Conservation (phyloP, 2,797 vertebrate species). For the Thamnophis elegans region DNA sequence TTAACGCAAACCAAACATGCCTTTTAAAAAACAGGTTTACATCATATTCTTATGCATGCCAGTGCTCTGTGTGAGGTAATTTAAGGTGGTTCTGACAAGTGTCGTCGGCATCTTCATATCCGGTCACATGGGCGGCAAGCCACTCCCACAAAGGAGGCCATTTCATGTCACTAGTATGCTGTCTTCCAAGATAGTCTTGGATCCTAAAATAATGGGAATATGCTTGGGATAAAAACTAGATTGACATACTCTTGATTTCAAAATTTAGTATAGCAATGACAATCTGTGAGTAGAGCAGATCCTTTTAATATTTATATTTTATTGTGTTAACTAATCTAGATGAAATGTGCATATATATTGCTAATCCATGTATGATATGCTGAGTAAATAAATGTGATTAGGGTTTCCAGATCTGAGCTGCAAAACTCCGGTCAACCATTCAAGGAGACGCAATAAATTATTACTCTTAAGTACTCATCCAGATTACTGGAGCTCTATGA, state of each 20-base stretch:
- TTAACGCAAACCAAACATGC: no score
- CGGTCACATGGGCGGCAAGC: no score
- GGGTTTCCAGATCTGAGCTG: neutral
- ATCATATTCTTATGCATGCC: no score
- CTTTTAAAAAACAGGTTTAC: no score
- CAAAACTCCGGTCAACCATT: neutral
- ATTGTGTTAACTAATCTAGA: no score
- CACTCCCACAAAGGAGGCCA: no score
- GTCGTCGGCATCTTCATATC: no score
- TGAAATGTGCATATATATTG: no score
- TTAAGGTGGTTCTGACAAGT: no score
- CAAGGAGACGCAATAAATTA: neutral
- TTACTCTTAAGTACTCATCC: neutral
- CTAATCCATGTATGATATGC: no score
- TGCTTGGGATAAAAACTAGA: neutral
- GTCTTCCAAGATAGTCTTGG: neutral
- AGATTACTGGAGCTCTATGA: neutral
- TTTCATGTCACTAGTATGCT: neutral
- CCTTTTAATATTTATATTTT: neutral
- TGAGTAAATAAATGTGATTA: neutral
- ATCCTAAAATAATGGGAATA: neutral
- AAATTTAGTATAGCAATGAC: neutral
- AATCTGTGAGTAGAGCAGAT: neutral
- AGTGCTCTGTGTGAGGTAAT: no score
- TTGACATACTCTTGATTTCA: neutral